Conservation (phyloP, 2,113 vertebrate genomes). For the Tyrannus savana region DNA sequence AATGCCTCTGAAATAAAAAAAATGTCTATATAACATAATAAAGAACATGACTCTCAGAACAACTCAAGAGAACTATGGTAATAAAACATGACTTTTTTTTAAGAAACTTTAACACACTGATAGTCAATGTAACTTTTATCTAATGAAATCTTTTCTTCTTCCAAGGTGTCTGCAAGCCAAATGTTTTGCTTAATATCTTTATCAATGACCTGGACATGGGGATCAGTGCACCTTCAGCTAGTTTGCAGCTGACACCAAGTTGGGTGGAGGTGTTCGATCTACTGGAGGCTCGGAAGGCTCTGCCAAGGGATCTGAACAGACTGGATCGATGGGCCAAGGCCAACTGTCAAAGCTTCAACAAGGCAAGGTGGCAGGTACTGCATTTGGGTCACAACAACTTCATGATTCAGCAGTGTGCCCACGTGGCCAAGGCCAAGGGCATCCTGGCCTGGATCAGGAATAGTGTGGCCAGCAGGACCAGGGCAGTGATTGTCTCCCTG, state of each 20-base stretch:
- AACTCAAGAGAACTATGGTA: neutral
- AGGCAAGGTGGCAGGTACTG: neutral
- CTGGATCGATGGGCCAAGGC: neutral
- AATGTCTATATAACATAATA: neutral
- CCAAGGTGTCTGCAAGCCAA: neutral
- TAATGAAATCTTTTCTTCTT: neutral
- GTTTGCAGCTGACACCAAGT: neutral
- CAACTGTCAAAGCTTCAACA: neutral
- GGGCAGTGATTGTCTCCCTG: fast-evolving
- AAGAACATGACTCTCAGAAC: neutral
- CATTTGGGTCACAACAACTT: neutral
- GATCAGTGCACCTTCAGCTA: neutral
- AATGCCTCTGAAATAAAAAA: neutral
- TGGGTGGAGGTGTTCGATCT: neutral
- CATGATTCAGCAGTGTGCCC: neutral
- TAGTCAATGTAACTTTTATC: neutral
- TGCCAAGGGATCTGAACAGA: neutral
- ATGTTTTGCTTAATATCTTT: neutral
- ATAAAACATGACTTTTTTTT: neutral
- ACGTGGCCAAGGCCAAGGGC: neutral
- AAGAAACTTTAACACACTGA: neutral
- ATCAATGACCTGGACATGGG: neutral
- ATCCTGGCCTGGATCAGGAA: neutral
- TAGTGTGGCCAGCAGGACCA: neutral
- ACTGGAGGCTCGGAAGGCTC: neutral